These are phyloP conservation scores for Etheostoma cragini DNA, from an alignment of 2,113 vertebrate genomes.

Conservation along the genomic window DNA sequence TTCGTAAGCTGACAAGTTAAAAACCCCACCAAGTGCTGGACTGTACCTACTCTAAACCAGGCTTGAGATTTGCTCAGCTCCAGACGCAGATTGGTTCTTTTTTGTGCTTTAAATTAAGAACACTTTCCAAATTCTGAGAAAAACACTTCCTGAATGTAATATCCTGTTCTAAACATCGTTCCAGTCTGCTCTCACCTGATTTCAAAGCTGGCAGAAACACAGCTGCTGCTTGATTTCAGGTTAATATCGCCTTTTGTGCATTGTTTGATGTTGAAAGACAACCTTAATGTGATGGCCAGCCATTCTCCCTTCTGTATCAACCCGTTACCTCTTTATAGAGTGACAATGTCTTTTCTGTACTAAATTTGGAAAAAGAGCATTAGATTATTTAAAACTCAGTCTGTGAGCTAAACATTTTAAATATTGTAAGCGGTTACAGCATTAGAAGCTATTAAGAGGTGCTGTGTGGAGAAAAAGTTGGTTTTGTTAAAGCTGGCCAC, in stretches of 20 bases:
- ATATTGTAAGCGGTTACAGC: background rate
- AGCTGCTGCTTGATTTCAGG: background rate
- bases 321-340: background rate
- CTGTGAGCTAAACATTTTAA: background rate
- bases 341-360: background rate
- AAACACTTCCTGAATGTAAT: constrained; percentile 1
- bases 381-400: background rate
- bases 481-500: constrained; percentile 11
- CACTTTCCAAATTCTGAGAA: constrained; percentile 4
- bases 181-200: background rate
- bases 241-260: background rate
- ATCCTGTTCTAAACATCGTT: background rate
- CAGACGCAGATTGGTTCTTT: constrained; percentile 8
- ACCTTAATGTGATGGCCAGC: constrained; percentile 11
- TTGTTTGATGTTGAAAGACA: background rate
- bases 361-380: background rate
- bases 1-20: constrained; percentile 1
- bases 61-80: background rate
- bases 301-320: background rate
- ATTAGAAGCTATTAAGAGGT: constrained; percentile 14
- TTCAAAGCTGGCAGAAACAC: background rate
- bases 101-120: constrained; percentile 59
- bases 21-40: background rate
- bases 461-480: constrained; percentile 12
- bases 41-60: background rate